Conservation (phyloP, 2,888 invertebrate genomes). For the Pseudanteris insignis region DNA sequence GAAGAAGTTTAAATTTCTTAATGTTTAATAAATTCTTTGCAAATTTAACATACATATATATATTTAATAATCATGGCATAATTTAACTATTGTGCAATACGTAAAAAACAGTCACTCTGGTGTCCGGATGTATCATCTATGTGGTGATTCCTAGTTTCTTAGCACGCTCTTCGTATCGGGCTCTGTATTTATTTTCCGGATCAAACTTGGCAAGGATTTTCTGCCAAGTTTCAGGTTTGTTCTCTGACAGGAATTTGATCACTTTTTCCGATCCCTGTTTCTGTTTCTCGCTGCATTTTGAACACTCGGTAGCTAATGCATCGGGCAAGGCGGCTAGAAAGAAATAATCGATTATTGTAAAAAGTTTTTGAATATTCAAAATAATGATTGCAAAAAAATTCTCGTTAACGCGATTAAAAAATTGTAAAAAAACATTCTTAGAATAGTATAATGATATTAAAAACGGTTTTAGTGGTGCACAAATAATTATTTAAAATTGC, state of each 20-base stretch:
- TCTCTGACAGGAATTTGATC: constrained; percentile 72
- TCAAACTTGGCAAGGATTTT: constrained; percentile 76
- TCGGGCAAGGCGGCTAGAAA: constrained; percentile 75
- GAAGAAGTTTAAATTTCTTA: constrained; percentile 16
- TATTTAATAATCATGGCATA: constrained; percentile 18
- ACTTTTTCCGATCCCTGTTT: constrained; percentile 73
- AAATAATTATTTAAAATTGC: no score
- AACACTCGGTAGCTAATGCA: constrained; percentile 75
- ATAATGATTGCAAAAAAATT: not conserved
- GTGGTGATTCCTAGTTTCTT: constrained; percentile 55
- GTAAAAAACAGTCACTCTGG: constrained; percentile 24
- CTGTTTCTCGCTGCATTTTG: constrained; percentile 76
- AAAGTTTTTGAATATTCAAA: not conserved
- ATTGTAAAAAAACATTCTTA: no score
- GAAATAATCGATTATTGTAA: not conserved
- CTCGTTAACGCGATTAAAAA: not conserved
- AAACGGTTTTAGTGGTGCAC: no score
- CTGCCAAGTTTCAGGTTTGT: constrained; percentile 71
- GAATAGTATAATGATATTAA: no score
- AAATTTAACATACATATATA: constrained; percentile 27
- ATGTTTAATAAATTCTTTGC: constrained; percentile 35
- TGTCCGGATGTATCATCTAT: constrained; percentile 34
- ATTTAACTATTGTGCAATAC: constrained; percentile 14
- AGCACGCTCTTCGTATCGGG: constrained; percentile 72
- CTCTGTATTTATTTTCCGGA: constrained; percentile 73